These are phyloP conservation scores for Coptodon rendalli DNA, from an alignment of 2,113 vertebrate genomes.

Conservation along the genomic window DNA sequence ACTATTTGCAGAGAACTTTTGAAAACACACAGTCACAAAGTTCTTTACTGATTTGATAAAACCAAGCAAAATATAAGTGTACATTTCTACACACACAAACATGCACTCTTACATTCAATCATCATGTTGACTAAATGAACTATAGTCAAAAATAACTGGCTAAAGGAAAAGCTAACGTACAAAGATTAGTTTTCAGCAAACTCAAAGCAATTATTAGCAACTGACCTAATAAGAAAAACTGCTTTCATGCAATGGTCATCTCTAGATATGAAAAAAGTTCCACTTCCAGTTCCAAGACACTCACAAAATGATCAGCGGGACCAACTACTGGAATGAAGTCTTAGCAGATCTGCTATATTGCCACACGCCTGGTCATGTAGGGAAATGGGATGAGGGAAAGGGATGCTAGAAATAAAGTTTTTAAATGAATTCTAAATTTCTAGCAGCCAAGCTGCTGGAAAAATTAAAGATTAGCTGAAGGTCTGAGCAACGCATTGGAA, in stretches of 20 bases:
- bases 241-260: background rate
- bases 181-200: background rate
- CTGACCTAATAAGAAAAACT: background rate
- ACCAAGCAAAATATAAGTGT: background rate
- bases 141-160: accelerated
- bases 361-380: background rate
- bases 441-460: background rate
- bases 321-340: background rate
- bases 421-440: background rate
- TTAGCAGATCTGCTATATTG: background rate
- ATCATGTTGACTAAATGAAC: background rate
- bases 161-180: background rate
- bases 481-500: background rate
- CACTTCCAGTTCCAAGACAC: background rate
- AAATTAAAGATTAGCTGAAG: background rate
- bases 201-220: background rate
- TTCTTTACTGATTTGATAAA: background rate
- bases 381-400: too few species aligned
- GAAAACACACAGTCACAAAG: background rate
- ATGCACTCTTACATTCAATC: background rate
- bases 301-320: background rate
- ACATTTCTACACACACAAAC: background rate
- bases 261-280: background rate
- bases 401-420: background rate
- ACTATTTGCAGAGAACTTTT: background rate